Conservation (phyloP, 2,113 vertebrate genomes). For the Pelodiscus sinensis region DNA sequence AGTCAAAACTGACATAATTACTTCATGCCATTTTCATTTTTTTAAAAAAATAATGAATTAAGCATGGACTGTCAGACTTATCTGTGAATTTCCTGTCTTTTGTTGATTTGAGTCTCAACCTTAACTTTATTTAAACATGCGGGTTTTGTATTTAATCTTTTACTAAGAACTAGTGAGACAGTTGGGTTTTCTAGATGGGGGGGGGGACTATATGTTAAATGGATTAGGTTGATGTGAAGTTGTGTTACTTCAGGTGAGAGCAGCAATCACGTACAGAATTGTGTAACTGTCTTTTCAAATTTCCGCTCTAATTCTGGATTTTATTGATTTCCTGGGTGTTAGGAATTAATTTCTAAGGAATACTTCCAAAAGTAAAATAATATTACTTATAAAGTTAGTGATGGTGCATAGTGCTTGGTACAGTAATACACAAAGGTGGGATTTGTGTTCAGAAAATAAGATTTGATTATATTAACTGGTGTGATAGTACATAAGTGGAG, state of each 20-base stretch:
- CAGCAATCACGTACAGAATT: conserved; percentile 47
- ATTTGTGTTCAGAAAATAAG: conserved; percentile 30
- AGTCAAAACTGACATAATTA: conserved; percentile 17
- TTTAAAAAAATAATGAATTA: conserved; percentile 52
- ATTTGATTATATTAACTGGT: background rate
- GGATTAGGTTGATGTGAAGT: conserved; percentile 57
- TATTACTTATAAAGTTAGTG: conserved; percentile 4
- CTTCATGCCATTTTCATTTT: background rate
- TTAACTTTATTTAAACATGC: conserved; percentile 36
- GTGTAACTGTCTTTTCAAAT: conserved; percentile 68
- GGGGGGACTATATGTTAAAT: conserved; percentile 59
- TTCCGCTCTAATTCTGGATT: conserved; percentile 60
- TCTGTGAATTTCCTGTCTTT: conserved; percentile 50
- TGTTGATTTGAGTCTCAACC: conserved; percentile 45
- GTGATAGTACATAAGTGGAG: background rate
- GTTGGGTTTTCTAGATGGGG: conserved; percentile 33
- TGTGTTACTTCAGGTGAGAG: background rate
- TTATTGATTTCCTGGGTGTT: conserved; percentile 51
- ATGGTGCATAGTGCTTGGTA: background rate
- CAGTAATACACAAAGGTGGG: conserved; percentile 1
- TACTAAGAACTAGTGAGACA: conserved; percentile 52
- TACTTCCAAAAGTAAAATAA: conserved; percentile 39
- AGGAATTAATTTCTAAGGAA: conserved; percentile 49
- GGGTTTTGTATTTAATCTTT: background rate
- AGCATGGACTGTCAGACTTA: conserved; percentile 17